Percentiles rank a stretch among this genome's conserved stretches.
These are phyloP conservation scores for Caradrina kadenii DNA, from an alignment of 2,888 invertebrate genomes.

Conservation along the genomic window DNA sequence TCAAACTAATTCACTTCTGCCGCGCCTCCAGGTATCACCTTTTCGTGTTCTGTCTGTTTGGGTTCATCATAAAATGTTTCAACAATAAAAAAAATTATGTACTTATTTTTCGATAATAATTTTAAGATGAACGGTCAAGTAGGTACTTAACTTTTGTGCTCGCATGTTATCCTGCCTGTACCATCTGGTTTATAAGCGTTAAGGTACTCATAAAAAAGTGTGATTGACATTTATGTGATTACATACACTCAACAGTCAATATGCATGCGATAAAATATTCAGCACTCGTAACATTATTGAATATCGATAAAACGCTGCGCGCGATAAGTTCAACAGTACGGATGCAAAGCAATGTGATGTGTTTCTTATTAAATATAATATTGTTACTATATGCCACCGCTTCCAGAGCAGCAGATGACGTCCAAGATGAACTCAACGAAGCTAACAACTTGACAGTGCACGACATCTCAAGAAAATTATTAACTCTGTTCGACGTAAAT, in stretches of 20 bases:
- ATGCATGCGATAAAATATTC: slow-evolving; percentile 48
- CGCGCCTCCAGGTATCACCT: too few relatives aligned
- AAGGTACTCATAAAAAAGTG: slow-evolving; percentile 5
- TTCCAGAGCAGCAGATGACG: slow-evolving; percentile 14
- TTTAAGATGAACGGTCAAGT: background rate
- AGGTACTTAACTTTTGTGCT: too few relatives aligned
- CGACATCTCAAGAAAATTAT: slow-evolving; percentile 44
- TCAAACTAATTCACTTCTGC: background rate
- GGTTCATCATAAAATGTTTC: too few relatives aligned
- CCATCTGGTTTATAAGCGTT: background rate
- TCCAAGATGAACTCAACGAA: slow-evolving; percentile 12
- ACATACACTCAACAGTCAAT: slow-evolving; percentile 21
- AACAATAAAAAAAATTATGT: too few relatives aligned
- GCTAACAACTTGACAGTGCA: slow-evolving; percentile 49
- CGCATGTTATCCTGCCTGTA: background rate
- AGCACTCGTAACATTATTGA: slow-evolving; percentile 48
- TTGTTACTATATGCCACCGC: slow-evolving; percentile 24
- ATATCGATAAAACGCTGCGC: slow-evolving; percentile 49
- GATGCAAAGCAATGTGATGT: slow-evolving; percentile 44
- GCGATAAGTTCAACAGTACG: slow-evolving; percentile 48
- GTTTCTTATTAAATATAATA: slow-evolving; percentile 39
- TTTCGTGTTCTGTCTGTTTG: too few relatives aligned
- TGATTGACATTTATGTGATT: slow-evolving; percentile 44
- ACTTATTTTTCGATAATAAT: too few relatives aligned
- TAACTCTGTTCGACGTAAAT: slow-evolving; percentile 25